Conservation (phyloP, 2,888 invertebrate species). For the Drosophila neutralis region DNA sequence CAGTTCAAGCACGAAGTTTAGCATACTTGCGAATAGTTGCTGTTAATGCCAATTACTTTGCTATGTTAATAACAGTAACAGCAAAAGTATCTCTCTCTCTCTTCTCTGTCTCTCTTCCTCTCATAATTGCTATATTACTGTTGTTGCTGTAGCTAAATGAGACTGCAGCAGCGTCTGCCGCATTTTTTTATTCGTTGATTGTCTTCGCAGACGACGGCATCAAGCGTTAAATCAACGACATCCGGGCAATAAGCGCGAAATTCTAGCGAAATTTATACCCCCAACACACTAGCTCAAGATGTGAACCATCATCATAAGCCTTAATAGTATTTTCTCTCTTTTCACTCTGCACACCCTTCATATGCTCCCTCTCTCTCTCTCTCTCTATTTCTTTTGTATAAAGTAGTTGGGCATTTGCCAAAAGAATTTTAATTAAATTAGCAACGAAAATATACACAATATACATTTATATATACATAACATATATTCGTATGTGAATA, state of each 20-base stretch:
- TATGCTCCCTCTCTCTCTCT: neutral
- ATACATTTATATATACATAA: neutral
- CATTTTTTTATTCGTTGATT: slow-evolving; percentile 61
- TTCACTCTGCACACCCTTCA: neutral
- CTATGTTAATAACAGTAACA: slow-evolving; percentile 28
- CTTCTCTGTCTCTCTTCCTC: neutral
- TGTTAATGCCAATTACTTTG: slow-evolving; percentile 11
- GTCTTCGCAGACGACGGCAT: slow-evolving; percentile 70
- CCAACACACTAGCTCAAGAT: slow-evolving; percentile 14
- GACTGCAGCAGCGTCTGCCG: slow-evolving; percentile 32
- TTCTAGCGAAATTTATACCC: slow-evolving; percentile 50
- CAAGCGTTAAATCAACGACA: slow-evolving; percentile 74
- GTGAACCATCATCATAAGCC: slow-evolving; percentile 22
- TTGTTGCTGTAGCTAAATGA: slow-evolving; percentile 47
- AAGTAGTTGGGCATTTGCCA: slow-evolving; percentile 67
- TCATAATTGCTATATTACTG: slow-evolving; percentile 8
- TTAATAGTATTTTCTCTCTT: slow-evolving; percentile 6
- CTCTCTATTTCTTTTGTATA: slow-evolving; percentile 8
- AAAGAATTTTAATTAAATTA: slow-evolving; percentile 78
- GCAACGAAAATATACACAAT: slow-evolving; percentile 29
- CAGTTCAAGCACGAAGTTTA: neutral
- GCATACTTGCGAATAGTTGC: slow-evolving; percentile 1
- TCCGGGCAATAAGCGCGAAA: slow-evolving; percentile 64
- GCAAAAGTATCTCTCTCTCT: slow-evolving; percentile 15
- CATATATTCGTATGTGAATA: neutral